These are phyloP conservation scores for Idaea biselata DNA, from an alignment of 2,888 invertebrate genomes.

Conservation along the genomic window DNA sequence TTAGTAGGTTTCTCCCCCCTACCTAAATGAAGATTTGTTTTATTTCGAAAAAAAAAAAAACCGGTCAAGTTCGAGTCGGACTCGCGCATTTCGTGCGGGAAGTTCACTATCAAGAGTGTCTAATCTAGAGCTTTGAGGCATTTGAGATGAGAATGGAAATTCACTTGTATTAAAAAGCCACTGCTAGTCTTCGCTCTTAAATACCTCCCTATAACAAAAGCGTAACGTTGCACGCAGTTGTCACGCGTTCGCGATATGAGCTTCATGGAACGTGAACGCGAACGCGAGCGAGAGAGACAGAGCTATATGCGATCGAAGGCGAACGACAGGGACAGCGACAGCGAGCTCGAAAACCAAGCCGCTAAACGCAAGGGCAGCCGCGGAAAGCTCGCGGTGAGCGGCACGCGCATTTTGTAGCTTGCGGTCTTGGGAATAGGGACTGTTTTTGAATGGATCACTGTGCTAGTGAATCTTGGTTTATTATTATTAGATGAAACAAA, in stretches of 20 bases:
- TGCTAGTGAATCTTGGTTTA: background rate
- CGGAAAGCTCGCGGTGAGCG: constrained; percentile 86
- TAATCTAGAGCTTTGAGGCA: too few relatives aligned
- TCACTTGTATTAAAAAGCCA: too few relatives aligned
- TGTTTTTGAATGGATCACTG: constrained; percentile 19
- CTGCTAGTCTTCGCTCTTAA: background rate
- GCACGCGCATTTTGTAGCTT: constrained; percentile 57
- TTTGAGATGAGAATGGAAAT: too few relatives aligned
- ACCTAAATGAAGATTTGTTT: too few relatives aligned
- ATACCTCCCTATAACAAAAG: constrained; percentile 37
- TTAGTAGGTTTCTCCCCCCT: too few relatives aligned
- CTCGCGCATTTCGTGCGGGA: too few relatives aligned
- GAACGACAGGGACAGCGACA: constrained; percentile 89
- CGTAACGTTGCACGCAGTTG: constrained; percentile 70
- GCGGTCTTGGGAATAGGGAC: constrained; percentile 50
- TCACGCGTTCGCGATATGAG: constrained; percentile 72
- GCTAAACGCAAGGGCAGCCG: constrained; percentile 81
- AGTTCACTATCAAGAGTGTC: too few relatives aligned
- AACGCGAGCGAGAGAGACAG: constrained; percentile 69
- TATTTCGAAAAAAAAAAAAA: too few relatives aligned
- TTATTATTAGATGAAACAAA: too few relatives aligned
- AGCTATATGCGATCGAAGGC: constrained; percentile 77
- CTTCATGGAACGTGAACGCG: constrained; percentile 72
- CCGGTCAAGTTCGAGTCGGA: too few relatives aligned
- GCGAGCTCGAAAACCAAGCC: constrained; percentile 86